Evolutionary conservation across 2,797 vertebrate species (phyloP), one percentile per base, ranked within the genome.

Genomic region (Argentina silus): DNA sequence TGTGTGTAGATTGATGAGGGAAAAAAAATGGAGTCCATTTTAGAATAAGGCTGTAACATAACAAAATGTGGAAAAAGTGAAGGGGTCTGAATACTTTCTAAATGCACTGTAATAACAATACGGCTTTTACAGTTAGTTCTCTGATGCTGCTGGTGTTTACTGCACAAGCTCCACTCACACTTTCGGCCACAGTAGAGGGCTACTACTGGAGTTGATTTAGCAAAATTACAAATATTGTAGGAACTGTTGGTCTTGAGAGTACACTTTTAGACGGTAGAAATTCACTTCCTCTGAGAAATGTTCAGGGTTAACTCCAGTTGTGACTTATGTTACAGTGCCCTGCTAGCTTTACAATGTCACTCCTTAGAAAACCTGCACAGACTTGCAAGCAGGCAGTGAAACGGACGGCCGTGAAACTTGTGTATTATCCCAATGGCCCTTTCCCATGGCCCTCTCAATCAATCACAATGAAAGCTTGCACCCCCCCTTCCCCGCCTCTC

Each of bases 371-470:
- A 67, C 69, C 75, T 80, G 69, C 36, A 10, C 23, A 43, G 77
- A 77, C 73, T 87, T 67, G 71, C 72, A 80, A 80, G 64, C 81
- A 75, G 75, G 68, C 79, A 56, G 63, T 69, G 72, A 78, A 83
- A 83, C 6, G 68, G 77, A 76, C 44, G 61, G 53, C 77, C 68
- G 75, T 82, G 78, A 81, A 84, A 76, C 78, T 75, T 72, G 73
- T 66, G 66, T 59, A 85, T 88, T 87, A 85, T 81, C 76, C 83
- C 67, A 73, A 66, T 69, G 79, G 83, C 81, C 76, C 76, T 80
- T 87, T 86, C 85, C 85, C 86, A 89, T 86, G 86, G 85, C 81
- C 86, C 74, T 77, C 78, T 84, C 81, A 73, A 89, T 87, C 87
- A 83, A 84, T 89, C 82, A 89, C 86, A 86, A 83, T 85, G 85